Evolutionary conservation across 1,140 invertebrate genomes (phyloP), one percentile per base, ranked within the genome.

Genomic region (Neuroterus valhalla): DNA sequence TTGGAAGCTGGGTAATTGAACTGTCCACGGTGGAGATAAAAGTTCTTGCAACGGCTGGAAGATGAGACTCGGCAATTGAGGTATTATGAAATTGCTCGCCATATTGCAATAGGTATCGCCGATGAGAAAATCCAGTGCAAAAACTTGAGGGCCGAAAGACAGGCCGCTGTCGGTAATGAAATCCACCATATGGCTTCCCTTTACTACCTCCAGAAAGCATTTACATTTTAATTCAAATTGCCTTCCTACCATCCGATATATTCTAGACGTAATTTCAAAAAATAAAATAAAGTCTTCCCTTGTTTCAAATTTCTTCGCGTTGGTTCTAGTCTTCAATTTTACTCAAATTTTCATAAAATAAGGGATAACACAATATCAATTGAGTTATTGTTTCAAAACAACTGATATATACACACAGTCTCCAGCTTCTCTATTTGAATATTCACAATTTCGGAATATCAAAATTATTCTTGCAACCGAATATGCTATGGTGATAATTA

Each of bases 121-220:
- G 76, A 80, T 78, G 78, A 80, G 75, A 75, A 80, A 80, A 79
- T 75, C 70, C 75, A 73, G 70, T 43, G 71, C 68, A 80, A 80
- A 80, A 70, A 70, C 71, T 77, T 75, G 72, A 72, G 46, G 74
- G 71, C 26, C 44, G 19, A 72, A 66, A 68, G 74, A 75, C 73
- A 45, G 17, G 43, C 75, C 76, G 74, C 75, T 74, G 74, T 74
- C 76, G 73, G 76, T 80, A 80, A 80, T 78, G 78, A 78, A 80
- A 80, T 76, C 73, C 78, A 26, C 76, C 78, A 80, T 80, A 76
- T 80, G 78, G 77, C 76, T 76, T 70, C 78, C 77, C 74, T 78
- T 80, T 80, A 76, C 77, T 73, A 70, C 71, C 72, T 77, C 77
- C 75, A 45, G 70, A 66, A 70, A 72, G 70, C 76, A 78, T 78